Evolutionary conservation across 2,888 invertebrate species (phyloP).

Genomic region (Meteorus colon): DNA sequence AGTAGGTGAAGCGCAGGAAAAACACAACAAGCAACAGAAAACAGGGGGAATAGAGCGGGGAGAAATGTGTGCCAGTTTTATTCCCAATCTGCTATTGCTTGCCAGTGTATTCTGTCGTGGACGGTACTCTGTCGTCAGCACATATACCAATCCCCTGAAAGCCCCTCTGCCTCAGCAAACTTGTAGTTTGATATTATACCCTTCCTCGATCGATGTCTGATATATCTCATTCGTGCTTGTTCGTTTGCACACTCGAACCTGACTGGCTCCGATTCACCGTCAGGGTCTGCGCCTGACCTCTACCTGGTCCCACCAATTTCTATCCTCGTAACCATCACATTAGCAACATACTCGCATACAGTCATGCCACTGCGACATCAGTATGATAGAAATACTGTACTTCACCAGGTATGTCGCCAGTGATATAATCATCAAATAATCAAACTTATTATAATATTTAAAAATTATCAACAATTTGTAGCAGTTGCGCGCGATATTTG

Average conservation of each 20-base stretch:
- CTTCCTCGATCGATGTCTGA: slow-evolving; percentile 33
- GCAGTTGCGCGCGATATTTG: not conserved
- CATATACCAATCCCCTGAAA: not conserved
- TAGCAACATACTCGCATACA: not conserved
- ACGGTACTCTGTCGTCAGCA: not conserved
- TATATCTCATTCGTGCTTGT: slow-evolving; percentile 21
- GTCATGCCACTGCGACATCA: slow-evolving; percentile 3
- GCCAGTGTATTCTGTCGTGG: not conserved
- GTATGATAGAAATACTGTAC: not conserved
- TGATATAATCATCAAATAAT: not conserved
- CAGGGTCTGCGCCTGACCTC: slow-evolving; percentile 31
- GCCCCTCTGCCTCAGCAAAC: not conserved
- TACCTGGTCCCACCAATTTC: slow-evolving; percentile 27
- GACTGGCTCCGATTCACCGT: slow-evolving; percentile 26
- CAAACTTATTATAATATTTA: not conserved
- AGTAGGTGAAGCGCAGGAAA: slow-evolving; percentile 12
- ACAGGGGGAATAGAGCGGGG: slow-evolving; percentile 1
- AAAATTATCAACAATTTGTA: not conserved
- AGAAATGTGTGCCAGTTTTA: slow-evolving; percentile 18
- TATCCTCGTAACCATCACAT: not conserved
- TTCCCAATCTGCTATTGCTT: not conserved
- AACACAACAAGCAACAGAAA: not conserved
- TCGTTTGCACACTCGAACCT: slow-evolving; percentile 30
- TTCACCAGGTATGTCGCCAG: slow-evolving; percentile 20
- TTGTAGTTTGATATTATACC: slow-evolving; percentile 1